A percentile compares a stretch with the other conserved stretches of the same genome.
phyloP scores from a whole-genome alignment of 2,113 vertebrate species.

The Oostethus manadensis region DNA sequence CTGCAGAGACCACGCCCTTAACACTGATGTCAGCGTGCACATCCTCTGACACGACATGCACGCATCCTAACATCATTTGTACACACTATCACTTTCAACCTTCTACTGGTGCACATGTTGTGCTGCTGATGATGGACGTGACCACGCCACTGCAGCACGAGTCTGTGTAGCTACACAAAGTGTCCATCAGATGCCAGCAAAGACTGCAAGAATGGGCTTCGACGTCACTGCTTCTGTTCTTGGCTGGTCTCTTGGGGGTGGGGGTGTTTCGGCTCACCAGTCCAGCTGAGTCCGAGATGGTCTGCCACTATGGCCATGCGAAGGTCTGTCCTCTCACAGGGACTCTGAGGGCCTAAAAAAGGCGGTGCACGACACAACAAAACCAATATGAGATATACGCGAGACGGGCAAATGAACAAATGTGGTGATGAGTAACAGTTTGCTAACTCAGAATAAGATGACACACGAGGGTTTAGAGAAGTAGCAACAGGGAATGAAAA shows the following conservation, averaged over 20 bases:
- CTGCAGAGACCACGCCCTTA: constrained; percentile 52
- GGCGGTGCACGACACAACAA: constrained; percentile 23
- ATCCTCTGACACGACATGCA: not conserved
- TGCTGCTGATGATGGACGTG: constrained; percentile 9
- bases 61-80: not conserved
- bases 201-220: constrained; percentile 12
- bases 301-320: constrained; percentile 98
- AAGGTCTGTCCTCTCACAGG: constrained; percentile 97
- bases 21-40: not conserved
- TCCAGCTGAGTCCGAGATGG: constrained; percentile 98
- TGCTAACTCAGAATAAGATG: not conserved
- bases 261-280: constrained; percentile 76
- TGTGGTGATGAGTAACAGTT: not conserved
- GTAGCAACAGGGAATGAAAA: too few relatives aligned
- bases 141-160: constrained; percentile 45
- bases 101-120: not conserved
- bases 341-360: constrained; percentile 91
- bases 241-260: not conserved
- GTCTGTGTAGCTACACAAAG: not conserved
- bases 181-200: constrained; percentile 53
- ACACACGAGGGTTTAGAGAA: not conserved
- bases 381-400: constrained; percentile 11
- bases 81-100: too few relatives aligned
- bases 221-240: too few relatives aligned
- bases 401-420: not conserved